These are phyloP conservation scores for Phylloscopus trochilus DNA, from an alignment of 2,113 vertebrate species.

Conservation along the genomic window DNA sequence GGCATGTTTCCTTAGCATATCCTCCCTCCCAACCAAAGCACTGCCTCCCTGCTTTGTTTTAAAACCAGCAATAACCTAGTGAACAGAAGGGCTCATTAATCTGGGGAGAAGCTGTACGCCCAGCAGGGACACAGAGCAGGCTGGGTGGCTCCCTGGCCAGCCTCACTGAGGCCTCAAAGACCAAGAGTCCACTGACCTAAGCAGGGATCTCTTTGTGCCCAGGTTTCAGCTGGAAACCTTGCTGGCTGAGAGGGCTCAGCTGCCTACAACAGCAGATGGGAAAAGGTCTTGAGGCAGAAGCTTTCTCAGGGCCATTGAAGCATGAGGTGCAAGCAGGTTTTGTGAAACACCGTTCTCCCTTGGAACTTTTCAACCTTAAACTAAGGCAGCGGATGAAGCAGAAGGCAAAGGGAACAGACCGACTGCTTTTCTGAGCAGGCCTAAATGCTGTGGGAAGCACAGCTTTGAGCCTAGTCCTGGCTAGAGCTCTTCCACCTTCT, in stretches of 20 bases:
- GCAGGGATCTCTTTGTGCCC: not conserved
- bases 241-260: not conserved
- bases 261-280: not conserved
- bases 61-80: not conserved
- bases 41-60: slow-evolving; percentile 7
- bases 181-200: not conserved
- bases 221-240: not conserved
- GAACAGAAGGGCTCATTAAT: not conserved
- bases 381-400: not conserved
- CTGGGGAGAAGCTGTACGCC: not conserved
- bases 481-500: not conserved
- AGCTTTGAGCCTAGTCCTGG: not conserved
- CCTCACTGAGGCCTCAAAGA: not conserved
- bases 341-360: not conserved
- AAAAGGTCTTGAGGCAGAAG: not conserved
- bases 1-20: not conserved
- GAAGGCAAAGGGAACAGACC: not conserved
- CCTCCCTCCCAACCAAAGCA: not conserved
- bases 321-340: not conserved
- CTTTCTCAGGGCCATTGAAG: not conserved
- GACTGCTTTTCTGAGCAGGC: not conserved
- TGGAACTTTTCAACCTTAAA: not conserved
- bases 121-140: not conserved
- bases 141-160: not conserved
- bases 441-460: not conserved